phyloP scores from a whole-genome alignment of 2,113 vertebrate species.

The Sinocyclocheilus anshuiensis region DNA sequence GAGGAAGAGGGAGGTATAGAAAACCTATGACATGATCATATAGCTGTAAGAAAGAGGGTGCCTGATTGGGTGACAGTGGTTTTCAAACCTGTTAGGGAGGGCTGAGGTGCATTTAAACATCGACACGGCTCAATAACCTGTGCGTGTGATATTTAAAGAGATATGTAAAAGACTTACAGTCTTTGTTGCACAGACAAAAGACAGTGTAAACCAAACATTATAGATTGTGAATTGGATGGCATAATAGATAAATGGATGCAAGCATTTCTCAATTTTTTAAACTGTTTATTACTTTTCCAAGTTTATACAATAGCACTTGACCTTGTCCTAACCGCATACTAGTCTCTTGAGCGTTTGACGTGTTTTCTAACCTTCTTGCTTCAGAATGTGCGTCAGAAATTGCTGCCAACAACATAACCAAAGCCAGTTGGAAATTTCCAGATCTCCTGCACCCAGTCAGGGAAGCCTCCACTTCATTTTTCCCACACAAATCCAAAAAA shows the following conservation, averaged over 20 bases:
- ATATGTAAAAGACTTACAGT: conserved; percentile 17
- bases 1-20: conserved; percentile 65
- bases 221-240: neutral
- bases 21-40: conserved; percentile 49
- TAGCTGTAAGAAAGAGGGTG: conserved; percentile 54
- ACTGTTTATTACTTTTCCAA: conserved; percentile 8
- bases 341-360: conserved; percentile 62
- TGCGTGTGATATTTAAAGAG: conserved; percentile 29
- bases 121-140: neutral
- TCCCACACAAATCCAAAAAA: conserved; percentile 58
- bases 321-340: conserved; percentile 57
- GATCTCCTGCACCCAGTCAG: conserved; percentile 58
- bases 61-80: conserved; percentile 72
- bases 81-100: conserved; percentile 56
- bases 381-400: conserved; percentile 67
- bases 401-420: conserved; percentile 57
- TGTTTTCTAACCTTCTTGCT: conserved; percentile 66
- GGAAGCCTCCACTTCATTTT: conserved; percentile 61
- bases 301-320: conserved; percentile 55
- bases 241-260: neutral
- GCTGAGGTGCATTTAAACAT: conserved; percentile 61
- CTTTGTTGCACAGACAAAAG: neutral
- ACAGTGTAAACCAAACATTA: neutral
- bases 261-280: conserved; percentile 34
- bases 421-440: conserved; percentile 68